Conservation (phyloP, 2,113 vertebrate species). For the Pithys albifrons region DNA sequence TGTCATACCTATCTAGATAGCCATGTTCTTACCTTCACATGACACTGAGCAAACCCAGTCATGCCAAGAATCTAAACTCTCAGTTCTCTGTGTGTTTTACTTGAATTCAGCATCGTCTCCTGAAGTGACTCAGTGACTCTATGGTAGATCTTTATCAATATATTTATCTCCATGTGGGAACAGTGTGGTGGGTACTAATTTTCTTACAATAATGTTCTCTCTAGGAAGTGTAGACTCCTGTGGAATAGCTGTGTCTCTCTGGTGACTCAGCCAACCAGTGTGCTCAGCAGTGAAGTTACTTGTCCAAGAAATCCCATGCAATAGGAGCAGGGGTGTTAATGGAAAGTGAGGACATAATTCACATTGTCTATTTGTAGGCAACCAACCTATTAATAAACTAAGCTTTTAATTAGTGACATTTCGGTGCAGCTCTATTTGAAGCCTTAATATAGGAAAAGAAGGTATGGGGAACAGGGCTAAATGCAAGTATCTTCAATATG, state of each 20-base stretch:
- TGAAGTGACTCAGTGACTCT: neutral
- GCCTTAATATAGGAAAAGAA: fast-evolving
- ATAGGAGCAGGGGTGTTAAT: neutral
- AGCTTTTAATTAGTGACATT: neutral
- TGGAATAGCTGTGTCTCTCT: neutral
- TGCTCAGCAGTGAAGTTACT: neutral
- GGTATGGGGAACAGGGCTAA: neutral
- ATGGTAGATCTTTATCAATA: neutral
- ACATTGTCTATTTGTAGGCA: neutral
- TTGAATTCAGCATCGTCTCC: neutral
- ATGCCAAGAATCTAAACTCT: neutral
- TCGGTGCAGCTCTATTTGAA: neutral
- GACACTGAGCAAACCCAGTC: neutral
- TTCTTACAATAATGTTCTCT: neutral
- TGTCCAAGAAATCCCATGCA: neutral
- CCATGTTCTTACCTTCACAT: neutral
- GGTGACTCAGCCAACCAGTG: neutral
- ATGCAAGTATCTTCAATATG: neutral
- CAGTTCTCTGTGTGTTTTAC: neutral
- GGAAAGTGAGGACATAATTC: neutral
- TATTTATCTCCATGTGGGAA: neutral
- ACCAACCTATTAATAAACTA: neutral
- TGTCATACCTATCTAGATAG: neutral
- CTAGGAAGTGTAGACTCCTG: neutral
- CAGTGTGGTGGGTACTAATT: neutral